These are phyloP conservation scores for Muricea muricata DNA, from an alignment of 92 coral and sea anemone genomes.

Conservation along the genomic window DNA sequence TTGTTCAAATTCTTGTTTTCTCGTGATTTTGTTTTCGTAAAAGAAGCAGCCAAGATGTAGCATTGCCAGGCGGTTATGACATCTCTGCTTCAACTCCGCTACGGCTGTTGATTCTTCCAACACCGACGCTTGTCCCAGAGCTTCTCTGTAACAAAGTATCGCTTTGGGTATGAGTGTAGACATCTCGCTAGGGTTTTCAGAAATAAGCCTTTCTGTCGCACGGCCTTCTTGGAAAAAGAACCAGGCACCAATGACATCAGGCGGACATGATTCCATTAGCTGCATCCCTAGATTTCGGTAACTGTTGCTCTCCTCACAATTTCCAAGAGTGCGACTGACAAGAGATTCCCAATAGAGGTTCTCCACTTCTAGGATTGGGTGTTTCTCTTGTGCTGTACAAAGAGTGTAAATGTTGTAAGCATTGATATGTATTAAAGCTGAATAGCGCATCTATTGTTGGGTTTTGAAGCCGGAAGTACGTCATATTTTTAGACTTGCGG, in stretches of 20 bases:
- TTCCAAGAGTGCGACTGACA: neutral
- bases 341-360: conserved; percentile 34
- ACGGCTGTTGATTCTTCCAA: neutral
- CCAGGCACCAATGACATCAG: conserved; percentile 29
- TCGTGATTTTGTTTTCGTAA: neutral
- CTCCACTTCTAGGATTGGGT: neutral
- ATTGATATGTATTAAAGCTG: no score
- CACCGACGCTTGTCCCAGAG: conserved; percentile 1
- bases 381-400: neutral
- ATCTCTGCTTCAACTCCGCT: conserved; percentile 19
- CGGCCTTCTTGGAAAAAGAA: conserved; percentile 25
- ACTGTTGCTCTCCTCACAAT: neutral
- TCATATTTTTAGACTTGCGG: no score
- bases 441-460: no score
- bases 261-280: conserved; percentile 2
- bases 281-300: conserved; percentile 11
- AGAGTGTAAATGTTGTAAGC: neutral
- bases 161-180: neutral
- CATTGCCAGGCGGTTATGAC: conserved; percentile 16
- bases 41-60: conserved; percentile 5
- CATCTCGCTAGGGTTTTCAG: neutral
- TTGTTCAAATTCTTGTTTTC: neutral
- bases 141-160: neutral
- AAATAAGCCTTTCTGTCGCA: conserved; percentile 6
- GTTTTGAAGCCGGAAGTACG: no score